Conservation (phyloP, 2,797 vertebrate species). For the Gambelia wislizenii region DNA sequence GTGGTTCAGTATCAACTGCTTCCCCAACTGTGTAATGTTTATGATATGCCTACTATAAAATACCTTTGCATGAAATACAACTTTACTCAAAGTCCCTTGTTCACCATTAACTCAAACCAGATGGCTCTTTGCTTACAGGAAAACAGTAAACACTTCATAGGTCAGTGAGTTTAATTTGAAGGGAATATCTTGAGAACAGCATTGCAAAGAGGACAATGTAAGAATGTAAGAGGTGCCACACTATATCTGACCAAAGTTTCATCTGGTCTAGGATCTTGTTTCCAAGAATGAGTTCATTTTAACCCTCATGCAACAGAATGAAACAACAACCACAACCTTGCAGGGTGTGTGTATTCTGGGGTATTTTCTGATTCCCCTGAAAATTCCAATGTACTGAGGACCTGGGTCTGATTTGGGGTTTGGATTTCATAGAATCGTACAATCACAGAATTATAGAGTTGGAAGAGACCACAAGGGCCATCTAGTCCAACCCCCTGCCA, state of each 20-base stretch:
- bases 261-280: not conserved
- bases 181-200: not conserved
- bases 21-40: conserved; percentile 20
- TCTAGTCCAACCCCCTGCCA: too few species aligned
- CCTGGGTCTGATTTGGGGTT: too few species aligned
- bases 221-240: not conserved
- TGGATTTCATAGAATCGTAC: too few species aligned
- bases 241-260: not conserved
- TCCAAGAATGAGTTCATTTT: not conserved
- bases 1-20: not conserved
- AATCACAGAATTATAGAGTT: too few species aligned
- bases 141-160: conserved; percentile 16
- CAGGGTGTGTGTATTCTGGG: too few species aligned
- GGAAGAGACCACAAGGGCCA: too few species aligned
- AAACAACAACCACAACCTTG: too few species aligned
- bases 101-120: conserved; percentile 24
- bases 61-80: not conserved
- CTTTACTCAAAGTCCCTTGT: conserved; percentile 22
- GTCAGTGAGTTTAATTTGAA: conserved; percentile 27
- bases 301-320: not conserved
- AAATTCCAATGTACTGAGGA: too few species aligned
- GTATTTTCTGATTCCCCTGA: too few species aligned
- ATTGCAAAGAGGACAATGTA: not conserved
- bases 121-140: conserved; percentile 34
- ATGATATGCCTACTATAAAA: conserved; percentile 29